Conservation (phyloP, 2,797 vertebrate species). For the Todus mexicanus region DNA sequence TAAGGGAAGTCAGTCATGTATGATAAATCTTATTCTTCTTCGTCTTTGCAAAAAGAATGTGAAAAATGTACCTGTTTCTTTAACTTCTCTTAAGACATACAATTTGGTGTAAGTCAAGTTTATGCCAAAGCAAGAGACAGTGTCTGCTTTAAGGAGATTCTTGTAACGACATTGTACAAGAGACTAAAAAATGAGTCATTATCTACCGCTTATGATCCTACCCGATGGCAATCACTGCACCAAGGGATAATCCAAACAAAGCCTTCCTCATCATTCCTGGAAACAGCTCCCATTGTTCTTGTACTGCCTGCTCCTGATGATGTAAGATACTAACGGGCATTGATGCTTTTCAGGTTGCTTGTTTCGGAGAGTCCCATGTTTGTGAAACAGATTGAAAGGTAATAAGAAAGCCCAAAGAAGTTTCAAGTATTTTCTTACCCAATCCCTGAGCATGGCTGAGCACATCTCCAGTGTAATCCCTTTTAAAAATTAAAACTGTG, state of each 20-base stretch:
- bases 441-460: not conserved
- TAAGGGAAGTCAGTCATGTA: not conserved
- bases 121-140: not conserved
- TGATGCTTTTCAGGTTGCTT: not conserved
- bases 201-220: not conserved
- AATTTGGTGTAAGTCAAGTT: not conserved
- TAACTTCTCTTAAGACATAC: not conserved
- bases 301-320: not conserved
- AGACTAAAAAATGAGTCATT: not conserved
- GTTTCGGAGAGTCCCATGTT: not conserved
- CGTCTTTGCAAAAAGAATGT: not conserved
- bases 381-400: not conserved
- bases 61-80: not conserved
- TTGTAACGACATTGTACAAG: not conserved
- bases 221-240: not conserved
- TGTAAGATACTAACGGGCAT: not conserved
- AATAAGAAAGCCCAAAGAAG: not conserved
- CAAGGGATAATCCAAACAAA: slow-evolving; percentile 22
- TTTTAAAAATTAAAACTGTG: not conserved
- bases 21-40: not conserved
- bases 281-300: slow-evolving; percentile 31
- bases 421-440: not conserved
- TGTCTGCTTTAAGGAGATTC: not conserved
- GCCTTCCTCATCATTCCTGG: slow-evolving; percentile 15
- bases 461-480: not conserved